Percentiles rank a stretch among this genome's conserved stretches.
Conservation (phyloP, 1,140 invertebrate genomes). For the Drosophila auraria region DNA sequence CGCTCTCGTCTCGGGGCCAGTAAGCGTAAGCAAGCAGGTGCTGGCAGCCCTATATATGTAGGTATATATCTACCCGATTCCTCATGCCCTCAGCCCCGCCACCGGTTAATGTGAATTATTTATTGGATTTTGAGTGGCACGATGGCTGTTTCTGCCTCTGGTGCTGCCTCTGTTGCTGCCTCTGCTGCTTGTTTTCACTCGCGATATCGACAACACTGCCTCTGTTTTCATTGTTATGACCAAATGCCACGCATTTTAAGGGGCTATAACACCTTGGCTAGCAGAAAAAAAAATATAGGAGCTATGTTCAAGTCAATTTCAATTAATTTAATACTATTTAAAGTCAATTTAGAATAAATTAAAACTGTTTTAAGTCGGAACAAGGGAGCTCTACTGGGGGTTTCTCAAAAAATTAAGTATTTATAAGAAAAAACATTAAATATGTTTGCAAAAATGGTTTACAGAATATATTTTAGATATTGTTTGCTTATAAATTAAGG, state of each 20-base stretch:
- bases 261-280: neutral
- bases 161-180: neutral
- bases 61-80: neutral
- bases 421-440: too few relatives aligned
- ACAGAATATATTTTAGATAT: too few relatives aligned
- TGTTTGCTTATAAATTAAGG: too few relatives aligned
- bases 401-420: too few relatives aligned
- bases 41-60: neutral
- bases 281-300: neutral
- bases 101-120: constrained; percentile 67
- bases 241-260: constrained; percentile 41
- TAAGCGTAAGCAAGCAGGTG: constrained; percentile 5
- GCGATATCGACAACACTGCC: constrained; percentile 4
- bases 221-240: constrained; percentile 52
- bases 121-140: constrained; percentile 67
- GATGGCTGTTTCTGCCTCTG: constrained; percentile 11
- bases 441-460: too few relatives aligned
- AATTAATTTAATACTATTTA: neutral
- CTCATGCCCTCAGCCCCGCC: neutral
- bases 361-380: neutral
- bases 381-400: too few relatives aligned
- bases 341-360: neutral
- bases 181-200: constrained; percentile 1
- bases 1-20: neutral
- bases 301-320: neutral